These are phyloP conservation scores for Diorhabda sublineata DNA, from an alignment of 1,140 invertebrate genomes.

Conservation along the genomic window DNA sequence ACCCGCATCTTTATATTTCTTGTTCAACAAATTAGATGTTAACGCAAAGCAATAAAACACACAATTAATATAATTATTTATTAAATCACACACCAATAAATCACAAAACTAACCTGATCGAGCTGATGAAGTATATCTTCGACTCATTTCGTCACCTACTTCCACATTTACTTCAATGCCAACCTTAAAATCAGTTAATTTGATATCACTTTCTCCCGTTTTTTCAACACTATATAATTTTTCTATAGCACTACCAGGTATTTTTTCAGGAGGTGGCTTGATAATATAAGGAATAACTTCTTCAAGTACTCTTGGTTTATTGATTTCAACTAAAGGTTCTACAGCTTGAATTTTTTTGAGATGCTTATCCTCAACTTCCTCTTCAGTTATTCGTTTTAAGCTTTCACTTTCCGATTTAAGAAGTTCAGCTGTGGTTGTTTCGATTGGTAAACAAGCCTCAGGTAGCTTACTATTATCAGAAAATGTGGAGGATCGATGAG, in stretches of 20 bases:
- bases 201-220: constrained; percentile 23
- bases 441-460: neutral
- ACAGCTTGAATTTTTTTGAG: constrained; percentile 28
- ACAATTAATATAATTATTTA: constrained; percentile 6
- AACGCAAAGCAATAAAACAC: neutral
- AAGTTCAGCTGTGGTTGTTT: constrained; percentile 24
- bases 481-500: neutral
- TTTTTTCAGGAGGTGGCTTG: constrained; percentile 26
- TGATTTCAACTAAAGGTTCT: constrained; percentile 32
- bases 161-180: constrained; percentile 40
- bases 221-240: constrained; percentile 36
- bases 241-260: constrained; percentile 33
- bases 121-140: constrained; percentile 37
- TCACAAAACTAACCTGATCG: constrained; percentile 37
- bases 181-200: constrained; percentile 34
- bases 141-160: constrained; percentile 41
- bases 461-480: no score
- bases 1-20: no score
- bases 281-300: constrained; percentile 28
- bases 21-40: no score
- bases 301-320: constrained; percentile 30
- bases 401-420: constrained; percentile 24
- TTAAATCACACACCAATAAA: neutral
- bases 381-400: constrained; percentile 26
- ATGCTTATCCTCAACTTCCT: constrained; percentile 29